A percentile compares a stretch with the other conserved stretches of the same genome.
Evolutionary conservation across 2,797 vertebrate genomes (phyloP).

Genomic region (Apogon talboti): DNA sequence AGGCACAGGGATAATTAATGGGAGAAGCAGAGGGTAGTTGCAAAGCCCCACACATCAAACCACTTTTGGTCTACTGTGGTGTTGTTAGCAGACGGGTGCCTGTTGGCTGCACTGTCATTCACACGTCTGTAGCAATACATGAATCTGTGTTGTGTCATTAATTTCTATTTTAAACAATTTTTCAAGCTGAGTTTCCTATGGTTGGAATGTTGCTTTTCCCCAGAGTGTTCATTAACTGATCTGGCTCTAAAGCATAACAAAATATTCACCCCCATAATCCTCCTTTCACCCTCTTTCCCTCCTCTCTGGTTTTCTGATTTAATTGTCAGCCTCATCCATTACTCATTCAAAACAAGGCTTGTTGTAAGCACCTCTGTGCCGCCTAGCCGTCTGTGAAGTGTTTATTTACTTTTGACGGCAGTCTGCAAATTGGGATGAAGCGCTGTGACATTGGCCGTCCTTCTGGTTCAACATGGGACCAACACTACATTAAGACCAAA

Average conservation of each 20-base stretch:
- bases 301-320: slow-evolving; percentile 38
- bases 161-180: slow-evolving; percentile 62
- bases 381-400: slow-evolving; percentile 55
- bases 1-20: slow-evolving; percentile 63
- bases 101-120: slow-evolving; percentile 41
- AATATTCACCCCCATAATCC: slow-evolving; percentile 54
- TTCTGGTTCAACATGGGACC: slow-evolving; percentile 60
- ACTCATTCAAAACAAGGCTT: slow-evolving; percentile 69
- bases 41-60: slow-evolving; percentile 43
- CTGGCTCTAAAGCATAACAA: slow-evolving; percentile 55
- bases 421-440: slow-evolving; percentile 67
- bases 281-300: background rate
- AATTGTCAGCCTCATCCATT: slow-evolving; percentile 69
- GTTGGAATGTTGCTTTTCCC: slow-evolving; percentile 39
- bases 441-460: slow-evolving; percentile 66
- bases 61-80: slow-evolving; percentile 37
- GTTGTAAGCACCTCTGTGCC: slow-evolving; percentile 59
- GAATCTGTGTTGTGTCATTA: slow-evolving; percentile 61
- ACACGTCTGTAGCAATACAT: slow-evolving; percentile 37
- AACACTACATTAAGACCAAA: slow-evolving; percentile 25
- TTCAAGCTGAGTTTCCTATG: slow-evolving; percentile 34
- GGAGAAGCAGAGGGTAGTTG: slow-evolving; percentile 41
- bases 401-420: slow-evolving; percentile 70
- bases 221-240: slow-evolving; percentile 71
- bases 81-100: slow-evolving; percentile 32